Percentiles rank a stretch among this genome's conserved stretches.
phyloP scores from a whole-genome alignment of 2,797 vertebrate species.

The Crocidura indochinensis region DNA sequence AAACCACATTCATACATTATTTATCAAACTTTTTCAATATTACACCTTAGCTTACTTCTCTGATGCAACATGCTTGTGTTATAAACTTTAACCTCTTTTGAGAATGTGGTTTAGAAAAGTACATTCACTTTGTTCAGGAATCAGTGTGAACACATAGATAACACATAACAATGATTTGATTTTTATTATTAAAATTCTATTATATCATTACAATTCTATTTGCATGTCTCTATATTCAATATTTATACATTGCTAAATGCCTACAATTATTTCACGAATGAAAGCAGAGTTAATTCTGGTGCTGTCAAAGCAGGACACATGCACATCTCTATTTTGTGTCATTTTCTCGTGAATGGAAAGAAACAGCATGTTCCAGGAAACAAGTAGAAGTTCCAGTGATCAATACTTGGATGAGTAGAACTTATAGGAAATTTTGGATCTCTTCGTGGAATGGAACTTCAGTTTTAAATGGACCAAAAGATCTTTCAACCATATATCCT shows the following conservation, averaged over 20 bases:
- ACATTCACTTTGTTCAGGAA: background rate
- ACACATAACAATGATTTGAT: no score
- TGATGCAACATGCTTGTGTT: background rate
- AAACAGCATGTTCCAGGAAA: background rate
- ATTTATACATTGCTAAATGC: slow-evolving; percentile 45
- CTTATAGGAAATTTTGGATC: background rate
- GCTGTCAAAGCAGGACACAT: background rate
- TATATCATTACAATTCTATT: no score
- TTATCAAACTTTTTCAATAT: background rate
- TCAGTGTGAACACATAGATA: background rate
- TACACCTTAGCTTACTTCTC: background rate
- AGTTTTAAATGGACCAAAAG: background rate
- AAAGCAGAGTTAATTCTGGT: background rate
- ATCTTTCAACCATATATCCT: background rate
- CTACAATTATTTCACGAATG: background rate
- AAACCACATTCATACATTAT: no score
- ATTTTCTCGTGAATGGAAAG: background rate
- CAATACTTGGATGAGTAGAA: background rate
- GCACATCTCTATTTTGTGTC: background rate
- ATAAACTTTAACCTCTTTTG: background rate
- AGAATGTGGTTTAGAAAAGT: background rate
- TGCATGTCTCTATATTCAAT: no score
- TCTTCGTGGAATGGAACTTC: no score
- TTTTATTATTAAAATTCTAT: no score
- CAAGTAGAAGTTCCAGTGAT: background rate